A percentile compares a stretch with the other conserved stretches of the same genome.
These are phyloP conservation scores for Falco biarmicus DNA, from an alignment of 2,797 vertebrate species.

Conservation along the genomic window DNA sequence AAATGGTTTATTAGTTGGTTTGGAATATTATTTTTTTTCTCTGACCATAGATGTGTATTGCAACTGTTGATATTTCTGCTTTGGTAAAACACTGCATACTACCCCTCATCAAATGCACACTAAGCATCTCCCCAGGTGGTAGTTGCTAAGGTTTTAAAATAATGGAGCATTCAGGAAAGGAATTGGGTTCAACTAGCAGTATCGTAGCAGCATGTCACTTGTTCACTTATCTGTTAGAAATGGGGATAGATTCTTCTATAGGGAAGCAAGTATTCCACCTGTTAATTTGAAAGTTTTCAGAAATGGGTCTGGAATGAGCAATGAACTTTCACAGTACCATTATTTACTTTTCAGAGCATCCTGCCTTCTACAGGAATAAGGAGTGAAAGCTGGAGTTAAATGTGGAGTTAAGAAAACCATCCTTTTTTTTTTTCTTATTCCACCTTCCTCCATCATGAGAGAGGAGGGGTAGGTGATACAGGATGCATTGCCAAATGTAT, in stretches of 20 bases:
- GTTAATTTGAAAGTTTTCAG: not conserved
- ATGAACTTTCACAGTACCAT: not conserved
- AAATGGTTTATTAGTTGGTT: not conserved
- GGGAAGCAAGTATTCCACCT: not conserved
- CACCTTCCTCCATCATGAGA: not conserved
- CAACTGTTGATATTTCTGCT: not conserved
- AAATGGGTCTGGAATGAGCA: not conserved
- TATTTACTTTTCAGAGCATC: not conserved
- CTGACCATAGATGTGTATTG: not conserved
- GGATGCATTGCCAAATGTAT: not conserved
- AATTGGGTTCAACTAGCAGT: not conserved
- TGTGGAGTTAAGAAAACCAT: not conserved
- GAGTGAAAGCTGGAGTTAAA: not conserved
- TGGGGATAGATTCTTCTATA: not conserved
- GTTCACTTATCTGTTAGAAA: not conserved
- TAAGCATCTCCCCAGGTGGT: not conserved
- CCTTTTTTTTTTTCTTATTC: not conserved
- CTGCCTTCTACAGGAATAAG: not conserved
- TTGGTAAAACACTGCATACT: not conserved
- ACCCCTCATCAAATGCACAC: too few species aligned
- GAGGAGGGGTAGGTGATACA: not conserved
- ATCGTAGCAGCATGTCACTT: not conserved
- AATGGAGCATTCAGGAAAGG: not conserved
- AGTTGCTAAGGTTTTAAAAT: not conserved
- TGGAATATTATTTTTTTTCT: not conserved